phyloP scores from a whole-genome alignment of 2,888 invertebrate genomes.

The Carcina quercana region DNA sequence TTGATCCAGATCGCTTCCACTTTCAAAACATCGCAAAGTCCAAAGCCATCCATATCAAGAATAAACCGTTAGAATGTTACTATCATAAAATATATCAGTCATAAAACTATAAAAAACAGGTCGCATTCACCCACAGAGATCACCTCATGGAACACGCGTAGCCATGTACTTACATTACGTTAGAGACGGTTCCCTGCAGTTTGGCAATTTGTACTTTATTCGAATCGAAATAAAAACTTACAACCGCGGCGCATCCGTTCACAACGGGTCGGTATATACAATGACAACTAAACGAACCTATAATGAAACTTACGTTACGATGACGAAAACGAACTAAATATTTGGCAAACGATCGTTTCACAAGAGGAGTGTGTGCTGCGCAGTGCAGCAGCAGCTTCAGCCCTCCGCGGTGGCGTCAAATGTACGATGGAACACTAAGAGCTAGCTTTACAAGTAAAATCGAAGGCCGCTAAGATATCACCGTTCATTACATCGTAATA shows the following conservation, averaged over 20 bases:
- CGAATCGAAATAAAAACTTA: slow-evolving; percentile 29
- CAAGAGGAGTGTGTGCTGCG: too few species aligned
- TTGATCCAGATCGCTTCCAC: too few species aligned
- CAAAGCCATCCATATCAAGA: too few species aligned
- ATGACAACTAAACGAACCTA: slow-evolving; percentile 44
- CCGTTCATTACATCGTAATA: slow-evolving; percentile 66
- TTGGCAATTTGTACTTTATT: slow-evolving; percentile 47
- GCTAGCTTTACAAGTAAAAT: slow-evolving; percentile 72
- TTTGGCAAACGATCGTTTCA: slow-evolving; percentile 53
- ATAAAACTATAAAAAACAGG: too few species aligned
- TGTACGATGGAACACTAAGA: slow-evolving; percentile 49
- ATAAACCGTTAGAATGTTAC: too few species aligned
- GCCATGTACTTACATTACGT: slow-evolving; percentile 30
- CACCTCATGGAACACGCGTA: too few species aligned
- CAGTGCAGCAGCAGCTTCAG: slow-evolving; percentile 35
- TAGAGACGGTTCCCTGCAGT: slow-evolving; percentile 27
- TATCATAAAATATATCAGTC: too few species aligned
- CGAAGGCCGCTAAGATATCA: slow-evolving; percentile 74
- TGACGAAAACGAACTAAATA: slow-evolving; percentile 51
- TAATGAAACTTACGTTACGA: slow-evolving; percentile 41
- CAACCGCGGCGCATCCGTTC: slow-evolving; percentile 36
- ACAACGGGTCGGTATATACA: slow-evolving; percentile 51
- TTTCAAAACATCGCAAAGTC: too few species aligned
- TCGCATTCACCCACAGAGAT: too few species aligned
- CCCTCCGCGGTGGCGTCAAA: slow-evolving; percentile 32